phyloP scores from a whole-genome alignment of 92 coral and sea anemone genomes.

The Pocillopora grandis region DNA sequence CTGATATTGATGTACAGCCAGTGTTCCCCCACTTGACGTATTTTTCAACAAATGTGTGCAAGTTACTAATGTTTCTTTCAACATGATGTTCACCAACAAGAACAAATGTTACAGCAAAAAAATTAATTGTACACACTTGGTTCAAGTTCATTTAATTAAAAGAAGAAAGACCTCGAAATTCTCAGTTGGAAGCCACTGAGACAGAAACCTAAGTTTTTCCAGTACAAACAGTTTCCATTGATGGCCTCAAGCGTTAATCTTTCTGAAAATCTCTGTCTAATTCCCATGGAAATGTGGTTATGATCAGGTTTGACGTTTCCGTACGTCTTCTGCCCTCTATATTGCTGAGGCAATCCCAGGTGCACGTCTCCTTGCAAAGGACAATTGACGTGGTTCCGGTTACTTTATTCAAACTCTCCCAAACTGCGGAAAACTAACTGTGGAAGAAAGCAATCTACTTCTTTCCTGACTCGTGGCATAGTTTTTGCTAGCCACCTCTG shows the following conservation, averaged over 20 bases:
- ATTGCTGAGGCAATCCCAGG: background rate
- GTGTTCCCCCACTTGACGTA: too few relatives aligned
- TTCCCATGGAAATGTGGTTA: background rate
- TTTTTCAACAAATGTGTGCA: too few relatives aligned
- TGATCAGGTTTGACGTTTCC: background rate
- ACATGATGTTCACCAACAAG: too few relatives aligned
- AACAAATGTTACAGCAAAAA: too few relatives aligned
- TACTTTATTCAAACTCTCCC: background rate
- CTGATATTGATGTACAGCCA: too few relatives aligned
- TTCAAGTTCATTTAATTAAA: too few relatives aligned
- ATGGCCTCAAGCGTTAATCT: background rate
- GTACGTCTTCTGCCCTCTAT: background rate
- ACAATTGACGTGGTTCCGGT: constrained; percentile 13
- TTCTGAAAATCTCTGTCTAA: background rate
- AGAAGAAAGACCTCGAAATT: background rate
- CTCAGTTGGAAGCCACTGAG: background rate
- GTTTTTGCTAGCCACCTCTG: too few relatives aligned
- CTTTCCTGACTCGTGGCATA: background rate
- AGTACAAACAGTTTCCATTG: background rate
- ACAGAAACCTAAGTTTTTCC: background rate
- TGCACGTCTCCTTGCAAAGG: background rate
- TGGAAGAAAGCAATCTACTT: background rate
- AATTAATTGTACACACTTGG: too few relatives aligned
- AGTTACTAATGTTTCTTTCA: too few relatives aligned
- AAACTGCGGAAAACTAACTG: background rate